Conservation (phyloP, 2,797 vertebrate species). For the Urosaurus nigricauda region DNA sequence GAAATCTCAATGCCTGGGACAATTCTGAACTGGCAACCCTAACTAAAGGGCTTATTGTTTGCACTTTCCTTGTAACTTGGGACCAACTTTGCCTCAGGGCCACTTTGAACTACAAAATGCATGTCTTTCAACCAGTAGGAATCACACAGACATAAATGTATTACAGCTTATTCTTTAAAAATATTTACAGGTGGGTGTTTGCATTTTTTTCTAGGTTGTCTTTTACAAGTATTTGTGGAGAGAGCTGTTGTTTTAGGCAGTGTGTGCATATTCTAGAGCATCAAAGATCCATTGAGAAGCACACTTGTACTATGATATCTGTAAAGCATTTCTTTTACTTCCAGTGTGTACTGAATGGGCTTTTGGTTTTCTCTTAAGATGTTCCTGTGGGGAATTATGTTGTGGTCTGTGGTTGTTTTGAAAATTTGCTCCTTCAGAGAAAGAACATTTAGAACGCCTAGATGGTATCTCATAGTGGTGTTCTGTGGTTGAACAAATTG, state of each 20-base stretch:
- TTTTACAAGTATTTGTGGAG: neutral
- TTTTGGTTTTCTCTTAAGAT: neutral
- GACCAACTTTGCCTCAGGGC: neutral
- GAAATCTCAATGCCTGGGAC: too few species aligned
- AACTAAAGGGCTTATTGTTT: neutral
- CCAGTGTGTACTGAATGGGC: neutral
- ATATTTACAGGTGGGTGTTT: neutral
- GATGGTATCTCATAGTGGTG: slow-evolving; percentile 41
- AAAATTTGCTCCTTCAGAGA: neutral
- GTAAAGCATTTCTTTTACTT: neutral
- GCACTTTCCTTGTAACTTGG: neutral
- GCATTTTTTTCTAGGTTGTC: neutral
- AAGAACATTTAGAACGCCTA: slow-evolving; percentile 1
- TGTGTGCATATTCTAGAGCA: too few species aligned
- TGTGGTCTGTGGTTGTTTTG: neutral
- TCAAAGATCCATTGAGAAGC: too few species aligned
- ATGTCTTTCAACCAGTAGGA: neutral
- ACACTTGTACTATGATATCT: too few species aligned
- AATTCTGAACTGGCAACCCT: too few species aligned
- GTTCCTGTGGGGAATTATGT: neutral
- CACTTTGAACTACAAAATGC: neutral
- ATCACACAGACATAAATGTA: neutral
- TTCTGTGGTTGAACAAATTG: neutral
- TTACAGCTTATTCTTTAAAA: neutral
- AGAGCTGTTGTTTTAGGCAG: neutral